These are phyloP conservation scores for Leptoclinus maculatus DNA, from an alignment of 2,797 vertebrate species.

Conservation along the genomic window DNA sequence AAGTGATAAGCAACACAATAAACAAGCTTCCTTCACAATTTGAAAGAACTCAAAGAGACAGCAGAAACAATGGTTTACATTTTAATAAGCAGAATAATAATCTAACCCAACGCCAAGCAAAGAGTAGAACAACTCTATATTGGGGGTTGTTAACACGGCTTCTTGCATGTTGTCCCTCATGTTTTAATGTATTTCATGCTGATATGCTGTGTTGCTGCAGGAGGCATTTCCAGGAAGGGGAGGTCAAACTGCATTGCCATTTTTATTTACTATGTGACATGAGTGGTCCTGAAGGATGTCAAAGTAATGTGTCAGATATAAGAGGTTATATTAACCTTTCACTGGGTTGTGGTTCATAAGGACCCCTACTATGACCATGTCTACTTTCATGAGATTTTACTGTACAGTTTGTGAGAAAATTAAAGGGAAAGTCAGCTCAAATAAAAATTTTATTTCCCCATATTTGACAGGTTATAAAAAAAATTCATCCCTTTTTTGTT, in stretches of 20 bases:
- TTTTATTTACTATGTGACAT: too few relatives aligned
- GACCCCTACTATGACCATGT: too few relatives aligned
- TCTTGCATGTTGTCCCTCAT: neutral
- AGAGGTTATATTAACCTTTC: too few relatives aligned
- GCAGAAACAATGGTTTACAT: neutral
- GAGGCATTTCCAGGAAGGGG: neutral
- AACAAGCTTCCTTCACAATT: neutral
- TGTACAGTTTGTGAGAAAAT: too few relatives aligned
- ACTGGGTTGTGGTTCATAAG: too few relatives aligned
- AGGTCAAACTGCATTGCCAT: neutral
- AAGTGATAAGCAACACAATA: neutral
- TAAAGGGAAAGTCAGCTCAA: too few relatives aligned
- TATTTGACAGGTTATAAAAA: too few relatives aligned
- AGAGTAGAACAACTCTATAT: neutral
- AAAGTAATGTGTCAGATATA: constrained; percentile 9
- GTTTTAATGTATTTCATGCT: constrained; percentile 11
- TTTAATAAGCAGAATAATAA: neutral
- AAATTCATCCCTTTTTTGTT: too few relatives aligned
- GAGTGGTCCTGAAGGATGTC: constrained; percentile 12
- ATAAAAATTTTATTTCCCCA: too few relatives aligned
- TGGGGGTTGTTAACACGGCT: neutral
- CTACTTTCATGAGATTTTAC: too few relatives aligned
- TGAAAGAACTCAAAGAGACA: neutral
- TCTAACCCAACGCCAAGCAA: neutral
- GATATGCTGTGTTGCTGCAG: neutral